Evolutionary conservation across 2,888 invertebrate species (phyloP).

Genomic region (Sminthurinus aureus): DNA sequence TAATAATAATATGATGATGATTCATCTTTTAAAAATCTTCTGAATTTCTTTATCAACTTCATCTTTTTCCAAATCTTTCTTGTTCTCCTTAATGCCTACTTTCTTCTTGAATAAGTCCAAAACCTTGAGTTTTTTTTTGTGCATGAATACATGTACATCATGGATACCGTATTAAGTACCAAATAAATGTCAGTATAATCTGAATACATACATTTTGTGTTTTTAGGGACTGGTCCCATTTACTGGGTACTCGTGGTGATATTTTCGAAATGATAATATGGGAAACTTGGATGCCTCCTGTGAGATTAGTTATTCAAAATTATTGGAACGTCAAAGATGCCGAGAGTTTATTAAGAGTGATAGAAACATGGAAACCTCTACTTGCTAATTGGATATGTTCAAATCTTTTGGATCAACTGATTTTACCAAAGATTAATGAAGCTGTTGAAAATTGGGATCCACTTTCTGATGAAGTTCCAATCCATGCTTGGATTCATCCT

Average conservation of each 20-base stretch:
- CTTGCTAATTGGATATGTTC: constrained; percentile 85
- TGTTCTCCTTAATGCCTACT: no score
- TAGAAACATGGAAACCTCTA: constrained; percentile 82
- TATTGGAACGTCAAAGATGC: constrained; percentile 85
- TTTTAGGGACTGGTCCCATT: constrained; percentile 50
- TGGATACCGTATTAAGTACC: no score
- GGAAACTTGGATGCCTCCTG: constrained; percentile 89
- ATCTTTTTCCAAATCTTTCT: no score
- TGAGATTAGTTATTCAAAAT: constrained; percentile 72
- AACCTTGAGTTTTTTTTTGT: no score
- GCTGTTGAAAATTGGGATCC: constrained; percentile 96
- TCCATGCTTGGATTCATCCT: constrained; percentile 96
- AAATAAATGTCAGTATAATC: no score
- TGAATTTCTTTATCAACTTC: no score
- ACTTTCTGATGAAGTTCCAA: constrained; percentile 89
- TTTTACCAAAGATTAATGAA: constrained; percentile 73
- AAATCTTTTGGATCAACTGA: constrained; percentile 80
- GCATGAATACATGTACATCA: no score
- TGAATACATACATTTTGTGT: no score
- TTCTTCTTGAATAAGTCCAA: no score
- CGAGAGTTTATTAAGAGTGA: constrained; percentile 77
- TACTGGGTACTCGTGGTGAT: constrained; percentile 57
- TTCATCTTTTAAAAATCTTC: no score
- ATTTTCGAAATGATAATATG: constrained; percentile 86
- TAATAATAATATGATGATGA: no score